Conservation (phyloP, 2,797 vertebrate species). For the Falco naumanni region DNA sequence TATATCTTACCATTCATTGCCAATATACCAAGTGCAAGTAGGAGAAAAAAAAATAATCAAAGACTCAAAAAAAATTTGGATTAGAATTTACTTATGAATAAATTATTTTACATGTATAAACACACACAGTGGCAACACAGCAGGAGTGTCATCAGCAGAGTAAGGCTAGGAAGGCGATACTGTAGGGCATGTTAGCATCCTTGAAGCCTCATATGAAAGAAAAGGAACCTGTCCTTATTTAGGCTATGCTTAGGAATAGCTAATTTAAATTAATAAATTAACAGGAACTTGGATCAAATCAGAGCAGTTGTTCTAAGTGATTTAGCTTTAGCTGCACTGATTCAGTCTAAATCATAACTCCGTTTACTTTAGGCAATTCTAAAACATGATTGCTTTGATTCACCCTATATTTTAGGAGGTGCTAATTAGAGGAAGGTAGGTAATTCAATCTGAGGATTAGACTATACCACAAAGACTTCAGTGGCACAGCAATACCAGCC, state of each 20-base stretch:
- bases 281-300: not conserved
- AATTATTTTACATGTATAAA: not conserved
- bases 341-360: not conserved
- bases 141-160: not conserved
- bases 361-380: not conserved
- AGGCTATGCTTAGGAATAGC: not conserved
- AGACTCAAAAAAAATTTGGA: not conserved
- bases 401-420: not conserved
- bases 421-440: slow-evolving; percentile 37
- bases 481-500: not conserved
- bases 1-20: not conserved
- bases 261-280: not conserved
- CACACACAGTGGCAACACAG: not conserved
- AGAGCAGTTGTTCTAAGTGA: not conserved
- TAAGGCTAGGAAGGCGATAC: not conserved
- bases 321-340: not conserved
- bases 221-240: not conserved
- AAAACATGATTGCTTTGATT: not conserved
- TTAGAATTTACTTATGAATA: not conserved
- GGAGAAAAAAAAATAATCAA: not conserved
- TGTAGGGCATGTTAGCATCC: not conserved
- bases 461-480: not conserved
- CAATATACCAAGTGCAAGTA: not conserved
- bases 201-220: not conserved
- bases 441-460: not conserved